A percentile compares a stretch with the other conserved stretches of the same genome.
These are phyloP conservation scores for Eubucco bourcierii DNA, from an alignment of 2,113 vertebrate species.

Conservation along the genomic window DNA sequence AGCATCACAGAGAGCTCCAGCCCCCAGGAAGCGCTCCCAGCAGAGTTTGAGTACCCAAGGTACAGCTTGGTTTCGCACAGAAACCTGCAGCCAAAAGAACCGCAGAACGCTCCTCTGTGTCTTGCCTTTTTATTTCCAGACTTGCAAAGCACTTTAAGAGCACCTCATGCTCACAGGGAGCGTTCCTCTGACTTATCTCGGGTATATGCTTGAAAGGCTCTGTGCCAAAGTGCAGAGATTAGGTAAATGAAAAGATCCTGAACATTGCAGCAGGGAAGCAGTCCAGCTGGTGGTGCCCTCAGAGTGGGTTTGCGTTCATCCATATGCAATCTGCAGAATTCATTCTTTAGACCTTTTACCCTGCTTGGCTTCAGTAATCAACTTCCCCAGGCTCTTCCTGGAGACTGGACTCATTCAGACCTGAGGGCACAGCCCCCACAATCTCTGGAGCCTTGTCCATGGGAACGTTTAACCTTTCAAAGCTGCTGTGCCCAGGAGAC, in stretches of 20 bases:
- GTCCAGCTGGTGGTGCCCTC: neutral
- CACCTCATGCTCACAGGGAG: neutral
- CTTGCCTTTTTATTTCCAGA: neutral
- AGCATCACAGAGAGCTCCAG: neutral
- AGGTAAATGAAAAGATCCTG: slow-evolving; percentile 34
- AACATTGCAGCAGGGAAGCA: neutral
- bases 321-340: neutral
- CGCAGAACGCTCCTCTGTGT: neutral
- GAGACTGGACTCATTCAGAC: neutral
- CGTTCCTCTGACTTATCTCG: slow-evolving; percentile 20
- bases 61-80: neutral
- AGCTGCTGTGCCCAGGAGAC: neutral
- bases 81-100: neutral
- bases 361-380: neutral
- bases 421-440: neutral
- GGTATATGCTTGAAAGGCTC: neutral
- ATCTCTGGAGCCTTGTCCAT: neutral
- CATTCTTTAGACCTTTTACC: neutral
- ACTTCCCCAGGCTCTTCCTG: neutral
- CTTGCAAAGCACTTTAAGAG: slow-evolving; percentile 1
- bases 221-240: slow-evolving; percentile 31
- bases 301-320: neutral
- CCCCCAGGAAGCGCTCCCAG: neutral
- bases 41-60: neutral
- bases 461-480: neutral